phyloP scores from a whole-genome alignment of 1,140 invertebrate genomes.

The Temnothorax curvispinosus region DNA sequence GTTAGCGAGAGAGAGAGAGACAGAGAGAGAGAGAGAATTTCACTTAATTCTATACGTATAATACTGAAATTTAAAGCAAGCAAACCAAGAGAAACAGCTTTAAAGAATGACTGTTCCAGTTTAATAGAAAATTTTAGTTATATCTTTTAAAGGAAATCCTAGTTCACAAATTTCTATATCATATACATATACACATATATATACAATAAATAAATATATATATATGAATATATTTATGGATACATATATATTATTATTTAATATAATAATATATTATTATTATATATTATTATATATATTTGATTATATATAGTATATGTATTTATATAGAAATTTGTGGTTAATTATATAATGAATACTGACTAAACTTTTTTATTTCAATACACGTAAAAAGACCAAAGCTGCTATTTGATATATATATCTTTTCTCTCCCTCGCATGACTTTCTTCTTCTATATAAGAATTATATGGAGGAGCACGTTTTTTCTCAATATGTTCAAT shows the following conservation, averaged over 20 bases:
- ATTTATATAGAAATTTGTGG: neutral
- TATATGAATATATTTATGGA: neutral
- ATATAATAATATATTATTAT: no score
- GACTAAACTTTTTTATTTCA: neutral
- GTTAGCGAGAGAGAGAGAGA: slow-evolving; percentile 1
- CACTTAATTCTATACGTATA: neutral
- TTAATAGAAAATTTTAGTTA: neutral
- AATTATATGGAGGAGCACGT: neutral
- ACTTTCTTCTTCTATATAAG: neutral
- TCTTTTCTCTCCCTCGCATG: neutral
- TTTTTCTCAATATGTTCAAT: neutral
- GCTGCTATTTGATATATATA: neutral
- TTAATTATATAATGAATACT: neutral
- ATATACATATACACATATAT: neutral
- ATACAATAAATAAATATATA: neutral
- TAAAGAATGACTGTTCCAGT: neutral
- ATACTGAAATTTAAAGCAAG: neutral
- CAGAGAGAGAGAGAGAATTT: neutral
- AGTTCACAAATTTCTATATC: neutral
- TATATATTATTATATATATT: no score
- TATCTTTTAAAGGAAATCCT: neutral
- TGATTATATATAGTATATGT: neutral
- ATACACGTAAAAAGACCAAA: neutral
- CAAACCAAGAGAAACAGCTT: neutral
- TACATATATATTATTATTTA: neutral